These are phyloP conservation scores for Hucho hucho DNA, from an alignment of 2,113 vertebrate species.

Conservation along the genomic window DNA sequence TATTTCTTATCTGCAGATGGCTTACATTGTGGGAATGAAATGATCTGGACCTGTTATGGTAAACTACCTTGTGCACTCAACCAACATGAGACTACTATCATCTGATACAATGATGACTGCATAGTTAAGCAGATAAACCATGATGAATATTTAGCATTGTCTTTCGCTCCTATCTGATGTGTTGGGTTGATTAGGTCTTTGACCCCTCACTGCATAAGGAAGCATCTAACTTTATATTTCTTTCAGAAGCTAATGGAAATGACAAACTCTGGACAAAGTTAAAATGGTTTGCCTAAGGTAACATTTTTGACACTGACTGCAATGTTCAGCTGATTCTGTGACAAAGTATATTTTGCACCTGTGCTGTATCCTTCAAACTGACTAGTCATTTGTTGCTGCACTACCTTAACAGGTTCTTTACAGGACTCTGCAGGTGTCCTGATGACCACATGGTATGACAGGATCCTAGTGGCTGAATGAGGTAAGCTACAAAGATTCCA, in stretches of 20 bases:
- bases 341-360: constrained; percentile 77
- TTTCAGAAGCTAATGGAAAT: not conserved
- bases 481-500: not conserved
- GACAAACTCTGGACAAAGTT: too few relatives aligned
- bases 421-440: not conserved
- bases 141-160: constrained; percentile 62
- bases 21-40: not conserved
- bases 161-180: constrained; percentile 77
- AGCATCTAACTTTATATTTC: not conserved
- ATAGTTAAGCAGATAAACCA: constrained; percentile 71
- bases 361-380: constrained; percentile 50
- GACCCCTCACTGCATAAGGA: not conserved
- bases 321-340: constrained; percentile 74
- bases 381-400: not conserved
- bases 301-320: constrained; percentile 51
- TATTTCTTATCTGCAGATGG: not conserved
- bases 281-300: too few relatives aligned
- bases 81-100: not conserved
- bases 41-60: not conserved
- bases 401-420: not conserved
- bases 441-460: not conserved
- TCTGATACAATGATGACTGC: constrained; percentile 57
- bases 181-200: not conserved
- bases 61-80: not conserved
- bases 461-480: not conserved